These are phyloP conservation scores for Cephus rjabovi DNA, from an alignment of 2,888 invertebrate genomes.

Conservation along the genomic window DNA sequence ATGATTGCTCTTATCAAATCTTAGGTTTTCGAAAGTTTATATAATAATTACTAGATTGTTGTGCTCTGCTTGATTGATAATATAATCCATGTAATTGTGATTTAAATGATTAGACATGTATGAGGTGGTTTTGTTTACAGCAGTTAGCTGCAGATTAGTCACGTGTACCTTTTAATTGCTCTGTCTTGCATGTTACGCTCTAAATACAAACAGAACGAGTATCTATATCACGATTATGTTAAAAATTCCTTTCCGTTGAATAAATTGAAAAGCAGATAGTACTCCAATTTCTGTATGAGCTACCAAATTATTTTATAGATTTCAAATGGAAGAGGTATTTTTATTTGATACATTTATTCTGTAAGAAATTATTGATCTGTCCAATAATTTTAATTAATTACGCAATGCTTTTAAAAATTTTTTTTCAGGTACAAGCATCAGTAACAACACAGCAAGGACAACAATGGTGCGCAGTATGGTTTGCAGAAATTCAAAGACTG, in stretches of 20 bases:
- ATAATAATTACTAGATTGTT: background rate
- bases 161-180: background rate
- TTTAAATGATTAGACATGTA: background rate
- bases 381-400: background rate
- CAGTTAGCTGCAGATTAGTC: background rate
- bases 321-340: background rate
- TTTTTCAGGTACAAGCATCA: slow-evolving; percentile 49
- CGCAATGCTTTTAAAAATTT: background rate
- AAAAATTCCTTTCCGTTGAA: background rate
- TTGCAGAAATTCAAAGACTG: slow-evolving; percentile 40
- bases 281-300: background rate
- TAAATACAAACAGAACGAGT: background rate
- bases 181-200: background rate
- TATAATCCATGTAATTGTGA: background rate
- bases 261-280: background rate
- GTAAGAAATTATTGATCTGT: background rate
- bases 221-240: no score
- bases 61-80: no score
- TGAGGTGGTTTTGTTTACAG: background rate
- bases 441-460: slow-evolving; percentile 51
- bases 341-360: background rate
- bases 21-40: background rate
- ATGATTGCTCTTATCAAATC: background rate
- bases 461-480: slow-evolving; percentile 43
- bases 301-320: background rate